Evolutionary conservation across 2,888 invertebrate genomes (phyloP), one percentile per base, ranked within the genome.

Genomic region (Cheilosia vernalis): DNA sequence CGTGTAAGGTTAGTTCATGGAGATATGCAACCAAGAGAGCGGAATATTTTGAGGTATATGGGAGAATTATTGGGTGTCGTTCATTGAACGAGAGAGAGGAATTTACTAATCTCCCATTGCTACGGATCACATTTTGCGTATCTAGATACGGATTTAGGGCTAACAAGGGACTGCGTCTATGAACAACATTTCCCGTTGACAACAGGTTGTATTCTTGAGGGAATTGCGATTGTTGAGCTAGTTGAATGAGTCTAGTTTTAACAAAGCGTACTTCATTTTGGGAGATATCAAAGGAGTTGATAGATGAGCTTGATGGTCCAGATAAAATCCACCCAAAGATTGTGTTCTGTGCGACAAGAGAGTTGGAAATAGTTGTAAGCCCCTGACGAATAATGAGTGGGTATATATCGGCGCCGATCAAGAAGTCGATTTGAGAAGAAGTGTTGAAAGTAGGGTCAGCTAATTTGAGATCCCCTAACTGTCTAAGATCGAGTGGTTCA

Each of bases 101-200:
- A 27, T 21, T 30, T 5, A 30, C 0, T 13, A 66, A 21, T 4
- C 33, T 19, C 15, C 58, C 58, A 47, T 58, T 47, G 17, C 19
- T 27, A 2, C 70, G 24, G 2, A 70, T 10, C 1, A 70, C 9
- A 0, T 33, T 2, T 5, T 44, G 10, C 4, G 27, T 17, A 17
- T 70, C 70, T 6, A 58, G 15, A 9, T 24, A 58, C 9, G 70
- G 70, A 13, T 30, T 47, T 4, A 70, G 17, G 9, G 42, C 15
- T 5, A 44, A 2, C n/a, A 70, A 7, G 9, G 56, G 24, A 33
- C 60, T 70, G 9, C 33, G 27, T 1, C 2, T 17, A 7, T n/a
- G 44, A 44, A 44, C 7, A 6, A 7, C 7, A 2, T 17, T n/a
- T 0, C 44, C 7, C 17, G 1, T 7, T 7, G 44, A n/a, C 5